phyloP scores from a whole-genome alignment of 2,113 vertebrate species.

The Cavia aperea region DNA sequence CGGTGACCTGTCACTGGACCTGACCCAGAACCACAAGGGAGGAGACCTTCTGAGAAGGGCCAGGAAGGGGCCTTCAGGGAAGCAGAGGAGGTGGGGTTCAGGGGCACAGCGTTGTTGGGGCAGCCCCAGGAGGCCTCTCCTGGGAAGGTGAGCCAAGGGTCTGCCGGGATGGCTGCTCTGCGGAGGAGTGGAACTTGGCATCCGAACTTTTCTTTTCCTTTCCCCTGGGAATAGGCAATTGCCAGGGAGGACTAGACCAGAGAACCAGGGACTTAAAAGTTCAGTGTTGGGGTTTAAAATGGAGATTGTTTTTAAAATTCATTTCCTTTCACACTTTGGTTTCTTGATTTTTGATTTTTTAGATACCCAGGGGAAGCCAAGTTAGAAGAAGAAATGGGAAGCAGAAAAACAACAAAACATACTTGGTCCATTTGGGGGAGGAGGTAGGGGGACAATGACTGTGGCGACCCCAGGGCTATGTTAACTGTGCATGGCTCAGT shows the following conservation, averaged over 20 bases:
- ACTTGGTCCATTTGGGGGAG: not conserved
- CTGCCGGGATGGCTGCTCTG: not conserved
- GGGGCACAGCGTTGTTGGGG: not conserved
- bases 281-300: not conserved
- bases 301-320: not conserved
- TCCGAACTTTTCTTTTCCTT: not conserved
- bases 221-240: not conserved
- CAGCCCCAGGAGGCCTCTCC: not conserved
- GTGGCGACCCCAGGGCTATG: rapidly evolving
- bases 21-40: not conserved
- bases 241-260: not conserved
- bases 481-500: rapidly evolving
- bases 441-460: rapidly evolving
- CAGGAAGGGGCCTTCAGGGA: not conserved
- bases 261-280: not conserved
- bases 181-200: not conserved
- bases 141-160: not conserved
- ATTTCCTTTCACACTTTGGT: not conserved
- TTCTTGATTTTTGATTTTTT: not conserved
- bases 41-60: not conserved
- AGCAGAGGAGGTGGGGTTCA: not conserved
- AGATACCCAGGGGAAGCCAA: too few species aligned
- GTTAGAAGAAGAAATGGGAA: not conserved
- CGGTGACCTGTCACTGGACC: conserved; percentile 25
- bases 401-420: not conserved